phyloP scores from a whole-genome alignment of 2,888 invertebrate species.

The Nycteola revayana region DNA sequence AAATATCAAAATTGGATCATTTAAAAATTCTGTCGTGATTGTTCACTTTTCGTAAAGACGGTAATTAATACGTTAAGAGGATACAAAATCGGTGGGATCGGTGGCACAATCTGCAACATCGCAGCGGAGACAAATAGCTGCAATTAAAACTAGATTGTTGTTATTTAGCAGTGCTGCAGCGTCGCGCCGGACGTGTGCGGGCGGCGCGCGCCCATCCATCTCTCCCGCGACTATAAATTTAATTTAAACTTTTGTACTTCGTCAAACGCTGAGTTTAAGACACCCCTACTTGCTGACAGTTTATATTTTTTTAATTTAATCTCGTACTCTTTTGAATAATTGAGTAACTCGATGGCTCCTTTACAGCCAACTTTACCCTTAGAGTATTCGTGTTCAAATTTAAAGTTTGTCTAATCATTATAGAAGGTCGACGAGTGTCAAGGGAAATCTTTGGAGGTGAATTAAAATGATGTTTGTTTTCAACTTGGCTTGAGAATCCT shows the following conservation, averaged over 20 bases:
- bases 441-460: constrained; percentile 58
- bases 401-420: constrained; percentile 55
- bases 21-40: constrained; percentile 5
- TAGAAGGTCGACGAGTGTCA: constrained; percentile 42
- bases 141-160: constrained; percentile 63
- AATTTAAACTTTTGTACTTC: constrained; percentile 68
- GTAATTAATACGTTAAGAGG: constrained; percentile 43
- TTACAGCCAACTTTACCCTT: constrained; percentile 34
- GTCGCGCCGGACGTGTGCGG: constrained; percentile 37
- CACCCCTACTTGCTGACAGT: constrained; percentile 44
- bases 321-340: constrained; percentile 46
- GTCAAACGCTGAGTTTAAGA: constrained; percentile 49
- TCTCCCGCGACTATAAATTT: constrained; percentile 54
- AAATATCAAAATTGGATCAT: constrained; percentile 6
- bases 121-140: constrained; percentile 48
- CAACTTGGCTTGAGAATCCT: constrained; percentile 25
- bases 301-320: constrained; percentile 56
- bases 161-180: constrained; percentile 45
- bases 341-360: constrained; percentile 30
- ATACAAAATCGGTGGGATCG: constrained; percentile 30
- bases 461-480: constrained; percentile 36
- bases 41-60: no score
- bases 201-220: constrained; percentile 38
- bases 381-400: constrained; percentile 32
- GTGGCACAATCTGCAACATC: constrained; percentile 41